Evolutionary conservation across 2,797 vertebrate species (phyloP).

Genomic region (Spinibarbus caldwelli): DNA sequence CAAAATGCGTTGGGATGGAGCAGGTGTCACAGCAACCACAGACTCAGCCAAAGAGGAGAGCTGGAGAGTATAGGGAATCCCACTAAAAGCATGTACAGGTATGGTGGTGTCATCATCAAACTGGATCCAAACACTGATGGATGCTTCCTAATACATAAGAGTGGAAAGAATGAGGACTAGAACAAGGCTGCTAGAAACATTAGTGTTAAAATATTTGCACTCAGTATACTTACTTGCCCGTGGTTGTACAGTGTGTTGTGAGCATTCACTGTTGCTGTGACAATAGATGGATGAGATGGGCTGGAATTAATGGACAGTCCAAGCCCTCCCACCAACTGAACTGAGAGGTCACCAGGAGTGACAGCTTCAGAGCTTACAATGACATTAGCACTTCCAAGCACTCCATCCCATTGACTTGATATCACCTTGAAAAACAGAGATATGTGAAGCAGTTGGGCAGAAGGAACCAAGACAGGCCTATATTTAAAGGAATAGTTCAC

Average conservation of each 20-base stretch:
- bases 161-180: not conserved
- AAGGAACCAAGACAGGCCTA: not conserved
- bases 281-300: constrained; percentile 67
- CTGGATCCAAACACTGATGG: constrained; percentile 77
- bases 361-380: constrained; percentile 74
- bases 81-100: constrained; percentile 71
- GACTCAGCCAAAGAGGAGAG: constrained; percentile 76
- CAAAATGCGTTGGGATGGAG: constrained; percentile 66
- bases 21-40: constrained; percentile 69
- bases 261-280: constrained; percentile 74
- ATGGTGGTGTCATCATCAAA: constrained; percentile 74
- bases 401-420: constrained; percentile 79
- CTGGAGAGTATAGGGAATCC: constrained; percentile 66
- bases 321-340: constrained; percentile 77
- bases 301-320: constrained; percentile 69
- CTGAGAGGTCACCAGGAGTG: constrained; percentile 71
- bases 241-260: constrained; percentile 72
- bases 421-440: constrained; percentile 66
- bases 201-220: not conserved
- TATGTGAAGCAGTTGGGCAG: not conserved
- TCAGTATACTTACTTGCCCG: constrained; percentile 69
- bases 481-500: not conserved
- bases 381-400: constrained; percentile 74
- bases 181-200: not conserved
- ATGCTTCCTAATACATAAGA: constrained; percentile 70